Base-by-base conservation (phyloP, 2,797 vertebrate genomes). In the Cercopithecus neglectus region DNA sequence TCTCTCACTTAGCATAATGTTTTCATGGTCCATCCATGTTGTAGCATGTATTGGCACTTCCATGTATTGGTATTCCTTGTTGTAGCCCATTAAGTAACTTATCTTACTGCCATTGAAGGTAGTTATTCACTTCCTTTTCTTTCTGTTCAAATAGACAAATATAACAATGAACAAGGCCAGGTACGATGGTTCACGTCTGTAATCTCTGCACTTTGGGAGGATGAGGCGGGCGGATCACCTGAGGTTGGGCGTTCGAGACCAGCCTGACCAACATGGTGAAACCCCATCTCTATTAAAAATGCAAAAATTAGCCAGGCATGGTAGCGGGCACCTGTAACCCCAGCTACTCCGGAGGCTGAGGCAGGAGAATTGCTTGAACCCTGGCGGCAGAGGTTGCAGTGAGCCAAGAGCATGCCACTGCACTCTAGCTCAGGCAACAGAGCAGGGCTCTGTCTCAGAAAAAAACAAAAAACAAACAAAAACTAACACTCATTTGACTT, bases 121-220 rank as follows among this genome's bases (percentile, higher is more conserved):
- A 97, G 97, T 98, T 98, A 98, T 97, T 97, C 97, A 88, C 44
- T 95, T 95, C 94, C 91, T 97, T 67, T 97, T 92, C 96, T 97
- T 98, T 93, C 96, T 94, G 94, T 98, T 98, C 95, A 97, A 96
- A 98, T 95, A 96, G 91, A 96, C 96, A 97, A 98, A 87, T 96
- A 96, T 96, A 97, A 95, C 96, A 92, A 9, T 67, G 33, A 67
- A n/a, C 33, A 67, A 67, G 61, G 33, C 33, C 33, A n/a, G 64
- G 33, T n/a, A 16, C 17, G 16, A 67, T 67, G 33, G 17, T 33
- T 67, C 64, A 67, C 8, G 3, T 8, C 64, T 67, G 64, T 67
- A 67, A 67, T 67, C 64, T 16, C 64, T n/a, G 33, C 64, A 67
- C 16, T n/a, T n/a, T 67, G 64, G 64, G 33, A n/a, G 64, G 7